These are phyloP conservation scores for Cryptotis parvus DNA, from an alignment of 2,113 vertebrate species.

Conservation along the genomic window DNA sequence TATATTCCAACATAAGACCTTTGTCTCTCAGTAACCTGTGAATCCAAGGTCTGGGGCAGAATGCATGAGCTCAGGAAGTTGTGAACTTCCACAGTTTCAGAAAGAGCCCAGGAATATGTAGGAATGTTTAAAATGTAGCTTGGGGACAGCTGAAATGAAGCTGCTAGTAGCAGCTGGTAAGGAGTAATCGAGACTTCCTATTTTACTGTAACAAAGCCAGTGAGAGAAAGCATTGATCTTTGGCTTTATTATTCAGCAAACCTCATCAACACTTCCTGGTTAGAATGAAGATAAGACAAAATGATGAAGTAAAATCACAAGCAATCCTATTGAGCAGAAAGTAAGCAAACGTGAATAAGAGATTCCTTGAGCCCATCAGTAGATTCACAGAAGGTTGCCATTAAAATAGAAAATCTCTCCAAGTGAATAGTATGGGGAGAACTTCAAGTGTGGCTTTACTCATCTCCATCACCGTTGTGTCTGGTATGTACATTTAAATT, in stretches of 20 bases:
- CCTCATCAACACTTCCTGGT: neutral
- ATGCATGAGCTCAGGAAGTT: too few relatives aligned
- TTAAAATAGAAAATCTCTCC: neutral
- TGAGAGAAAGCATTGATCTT: neutral
- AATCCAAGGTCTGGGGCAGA: too few relatives aligned
- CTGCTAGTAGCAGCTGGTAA: too few relatives aligned
- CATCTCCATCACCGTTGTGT: neutral
- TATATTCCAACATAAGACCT: too few relatives aligned
- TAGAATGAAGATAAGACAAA: neutral
- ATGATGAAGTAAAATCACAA: neutral
- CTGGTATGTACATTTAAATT: conserved; percentile 46
- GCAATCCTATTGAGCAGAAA: neutral
- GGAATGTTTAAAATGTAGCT: too few relatives aligned
- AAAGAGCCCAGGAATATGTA: too few relatives aligned
- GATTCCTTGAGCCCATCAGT: neutral
- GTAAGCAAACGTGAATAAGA: neutral
- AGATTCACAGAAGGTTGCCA: neutral
- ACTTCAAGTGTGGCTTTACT: neutral
- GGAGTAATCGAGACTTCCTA: too few relatives aligned
- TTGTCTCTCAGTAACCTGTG: too few relatives aligned
- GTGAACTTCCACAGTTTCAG: too few relatives aligned
- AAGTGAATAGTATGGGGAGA: neutral
- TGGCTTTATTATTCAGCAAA: conserved; percentile 2
- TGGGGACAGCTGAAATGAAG: too few relatives aligned
- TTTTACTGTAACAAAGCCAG: neutral